phyloP scores from a whole-genome alignment of 2,113 vertebrate genomes.

The Xenus cinereus region DNA sequence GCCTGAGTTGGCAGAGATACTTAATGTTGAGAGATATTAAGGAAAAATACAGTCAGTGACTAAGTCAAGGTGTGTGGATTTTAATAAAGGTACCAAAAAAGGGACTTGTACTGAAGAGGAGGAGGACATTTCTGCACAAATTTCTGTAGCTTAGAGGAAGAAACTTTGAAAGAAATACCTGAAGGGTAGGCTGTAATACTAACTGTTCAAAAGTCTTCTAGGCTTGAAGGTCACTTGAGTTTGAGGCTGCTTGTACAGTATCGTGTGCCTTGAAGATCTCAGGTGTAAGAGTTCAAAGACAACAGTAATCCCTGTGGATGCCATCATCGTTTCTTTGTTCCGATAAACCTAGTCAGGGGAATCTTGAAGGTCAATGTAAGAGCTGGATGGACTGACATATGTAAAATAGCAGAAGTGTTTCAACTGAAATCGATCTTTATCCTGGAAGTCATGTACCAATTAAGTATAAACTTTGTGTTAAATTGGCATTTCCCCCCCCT shows the following conservation, averaged over 20 bases:
- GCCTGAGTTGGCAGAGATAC: neutral
- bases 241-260: neutral
- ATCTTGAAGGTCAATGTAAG: neutral
- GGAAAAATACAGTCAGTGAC: neutral
- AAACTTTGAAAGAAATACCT: neutral
- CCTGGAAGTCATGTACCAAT: neutral
- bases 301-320: neutral
- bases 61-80: neutral
- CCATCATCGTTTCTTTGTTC: neutral
- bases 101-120: neutral
- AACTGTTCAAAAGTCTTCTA: neutral
- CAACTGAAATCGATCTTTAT: neutral
- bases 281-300: neutral
- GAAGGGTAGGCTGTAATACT: neutral
- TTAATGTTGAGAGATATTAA: neutral
- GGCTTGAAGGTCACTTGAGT: neutral
- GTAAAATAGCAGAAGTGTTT: neutral
- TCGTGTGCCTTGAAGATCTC: neutral
- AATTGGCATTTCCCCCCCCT: accelerated
- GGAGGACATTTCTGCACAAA: neutral
- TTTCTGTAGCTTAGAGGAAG: neutral
- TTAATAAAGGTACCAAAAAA: neutral
- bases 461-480: neutral
- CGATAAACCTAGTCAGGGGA: neutral
- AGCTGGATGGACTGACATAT: neutral